phyloP scores from a whole-genome alignment of 2,797 vertebrate species.

The Xenops minutus region DNA sequence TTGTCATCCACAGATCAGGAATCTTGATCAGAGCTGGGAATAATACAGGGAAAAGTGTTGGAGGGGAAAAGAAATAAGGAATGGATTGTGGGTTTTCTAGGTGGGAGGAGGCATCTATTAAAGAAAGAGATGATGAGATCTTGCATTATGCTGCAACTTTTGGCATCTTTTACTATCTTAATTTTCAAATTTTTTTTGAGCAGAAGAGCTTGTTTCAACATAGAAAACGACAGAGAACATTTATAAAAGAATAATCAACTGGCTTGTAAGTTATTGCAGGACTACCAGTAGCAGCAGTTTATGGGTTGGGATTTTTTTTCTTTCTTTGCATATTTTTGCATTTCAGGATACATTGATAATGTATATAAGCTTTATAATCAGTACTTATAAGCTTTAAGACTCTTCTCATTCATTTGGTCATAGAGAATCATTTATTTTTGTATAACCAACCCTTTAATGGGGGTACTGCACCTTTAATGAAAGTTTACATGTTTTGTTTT shows the following conservation, averaged over 20 bases:
- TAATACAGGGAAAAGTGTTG: neutral
- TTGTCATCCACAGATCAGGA: neutral
- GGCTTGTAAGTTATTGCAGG: neutral
- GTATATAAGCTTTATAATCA: neutral
- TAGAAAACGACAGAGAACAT: neutral
- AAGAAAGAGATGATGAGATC: neutral
- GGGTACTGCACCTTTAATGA: constrained; percentile 78
- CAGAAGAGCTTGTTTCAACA: neutral
- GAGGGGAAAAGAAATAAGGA: neutral
- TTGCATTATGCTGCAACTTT: neutral
- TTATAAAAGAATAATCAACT: neutral
- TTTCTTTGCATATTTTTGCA: constrained; percentile 2
- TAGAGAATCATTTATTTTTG: constrained; percentile 18
- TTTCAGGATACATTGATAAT: neutral
- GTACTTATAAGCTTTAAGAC: neutral
- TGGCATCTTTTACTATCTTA: neutral
- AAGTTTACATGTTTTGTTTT: constrained; percentile 14
- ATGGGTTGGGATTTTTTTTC: neutral
- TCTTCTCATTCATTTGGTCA: constrained; percentile 66
- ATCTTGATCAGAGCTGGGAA: neutral
- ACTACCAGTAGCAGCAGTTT: neutral
- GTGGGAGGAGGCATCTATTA: neutral
- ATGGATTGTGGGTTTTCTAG: neutral
- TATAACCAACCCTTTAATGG: constrained; percentile 63
- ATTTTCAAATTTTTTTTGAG: neutral